Percentiles rank a stretch among this genome's conserved stretches.
These are phyloP conservation scores for Dryococelus australis DNA, from an alignment of 2,888 invertebrate genomes.

Conservation along the genomic window DNA sequence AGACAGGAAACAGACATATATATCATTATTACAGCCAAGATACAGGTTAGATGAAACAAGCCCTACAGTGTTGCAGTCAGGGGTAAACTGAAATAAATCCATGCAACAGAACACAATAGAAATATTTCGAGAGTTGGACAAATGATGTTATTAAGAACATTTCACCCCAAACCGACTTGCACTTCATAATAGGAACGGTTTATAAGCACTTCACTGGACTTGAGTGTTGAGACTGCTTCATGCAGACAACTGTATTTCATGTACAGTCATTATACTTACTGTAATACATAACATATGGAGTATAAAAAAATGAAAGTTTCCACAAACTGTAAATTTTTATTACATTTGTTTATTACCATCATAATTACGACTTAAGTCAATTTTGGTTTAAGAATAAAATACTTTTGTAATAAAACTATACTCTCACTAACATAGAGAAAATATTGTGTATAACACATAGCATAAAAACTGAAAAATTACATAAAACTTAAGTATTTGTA, in stretches of 20 bases:
- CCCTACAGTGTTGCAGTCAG: background rate
- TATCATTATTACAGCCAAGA: background rate
- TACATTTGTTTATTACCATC: background rate
- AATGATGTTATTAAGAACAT: background rate
- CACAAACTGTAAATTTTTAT: too few species aligned
- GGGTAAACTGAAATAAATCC: background rate
- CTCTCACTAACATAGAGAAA: background rate
- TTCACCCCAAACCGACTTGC: conserved; percentile 34
- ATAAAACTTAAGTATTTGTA: conserved; percentile 43
- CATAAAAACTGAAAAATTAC: background rate
- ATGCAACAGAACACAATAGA: background rate
- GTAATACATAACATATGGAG: background rate
- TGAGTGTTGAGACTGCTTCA: conserved; percentile 1
- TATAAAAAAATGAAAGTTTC: background rate
- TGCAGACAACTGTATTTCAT: background rate
- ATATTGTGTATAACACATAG: background rate
- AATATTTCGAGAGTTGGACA: background rate
- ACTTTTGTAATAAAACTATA: conserved; percentile 6
- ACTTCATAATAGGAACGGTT: conserved; percentile 34
- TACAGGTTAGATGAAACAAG: conserved; percentile 6
- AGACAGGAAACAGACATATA: conserved; percentile 2
- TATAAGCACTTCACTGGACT: conserved; percentile 27
- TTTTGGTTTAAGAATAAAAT: background rate
- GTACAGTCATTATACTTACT: background rate
- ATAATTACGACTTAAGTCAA: background rate